Base-by-base conservation (phyloP, 2,797 vertebrate genomes). In the Decapterus maruadsi region DNA sequence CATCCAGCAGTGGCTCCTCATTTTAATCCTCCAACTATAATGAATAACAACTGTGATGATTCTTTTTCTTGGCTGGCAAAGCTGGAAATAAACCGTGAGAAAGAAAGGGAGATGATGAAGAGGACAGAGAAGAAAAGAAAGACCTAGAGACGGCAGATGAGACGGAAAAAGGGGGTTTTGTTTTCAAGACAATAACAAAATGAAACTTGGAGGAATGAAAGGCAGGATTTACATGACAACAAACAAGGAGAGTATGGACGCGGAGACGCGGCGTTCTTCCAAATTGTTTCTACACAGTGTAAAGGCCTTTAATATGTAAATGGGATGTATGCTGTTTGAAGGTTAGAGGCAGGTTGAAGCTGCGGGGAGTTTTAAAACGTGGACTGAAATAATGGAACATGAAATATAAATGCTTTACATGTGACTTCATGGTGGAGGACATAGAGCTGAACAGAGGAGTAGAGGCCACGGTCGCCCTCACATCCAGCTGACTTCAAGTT, bases 21-120 rank as follows among this genome's bases (percentile, higher is more conserved):
- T 68, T 85, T 64, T 76, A 88, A 81, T 80, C 72, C 81, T 63
- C n/a, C 53, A 50, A 56, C 77, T 68, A 71, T 56, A 66, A 81
- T 56, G 43, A 80, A 68, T 29, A 42, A 82, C 72, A 55, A 22
- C 48, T 17, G 51, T 1, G 20, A 50, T 19, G 56, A 68, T 80
- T 81, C 53, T 59, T 38, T 26, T 22, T 55, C 57, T 77, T 43
- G 75, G 79, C 68, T 73, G 5, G 16, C 51, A 22, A 6, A 4
- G 43, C 20, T 56, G 72, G 50, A 83, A 78, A 78, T 68, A 87
- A 84, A 79, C 60, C 64, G 51, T 1, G 42, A 68, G 64, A 72
- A 57, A 60, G 59, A 59, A 75, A 72, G 50, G 9, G 56, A 71
- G 29, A 55, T 48, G 11, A 56, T 34, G 64, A 75, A 43, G 59